A percentile compares a stretch with the other conserved stretches of the same genome.
Evolutionary conservation across 2,797 vertebrate genomes (phyloP).

Genomic region (Xenentodon cancila): DNA sequence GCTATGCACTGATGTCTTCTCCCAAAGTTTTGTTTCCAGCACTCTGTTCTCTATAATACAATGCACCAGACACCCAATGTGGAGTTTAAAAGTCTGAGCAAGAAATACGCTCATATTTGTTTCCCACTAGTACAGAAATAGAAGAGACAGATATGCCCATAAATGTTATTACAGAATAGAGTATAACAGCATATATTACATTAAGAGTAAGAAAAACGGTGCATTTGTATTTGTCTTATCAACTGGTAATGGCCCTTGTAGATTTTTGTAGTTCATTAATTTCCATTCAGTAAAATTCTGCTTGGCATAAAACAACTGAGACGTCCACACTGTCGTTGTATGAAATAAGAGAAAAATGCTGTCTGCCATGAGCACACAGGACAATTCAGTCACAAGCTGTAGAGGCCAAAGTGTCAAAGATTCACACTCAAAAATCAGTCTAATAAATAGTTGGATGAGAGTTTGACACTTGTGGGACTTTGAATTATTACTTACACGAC

Average conservation of each 20-base stretch:
- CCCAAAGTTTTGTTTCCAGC: conserved; percentile 2
- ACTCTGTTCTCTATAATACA: conserved; percentile 1
- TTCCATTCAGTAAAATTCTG: background rate
- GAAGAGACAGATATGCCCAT: too few relatives aligned
- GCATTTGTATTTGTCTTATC: too few relatives aligned
- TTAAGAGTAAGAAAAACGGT: too few relatives aligned
- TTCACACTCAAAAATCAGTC: too few relatives aligned
- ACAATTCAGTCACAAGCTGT: background rate
- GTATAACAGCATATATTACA: background rate
- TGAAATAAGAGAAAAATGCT: conserved; percentile 39
- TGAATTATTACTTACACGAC: too few relatives aligned
- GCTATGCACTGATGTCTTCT: conserved; percentile 25
- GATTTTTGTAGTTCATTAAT: conserved; percentile 47
- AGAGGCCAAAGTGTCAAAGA: too few relatives aligned
- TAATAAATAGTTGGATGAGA: too few relatives aligned
- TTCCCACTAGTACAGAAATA: too few relatives aligned
- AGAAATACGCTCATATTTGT: too few relatives aligned
- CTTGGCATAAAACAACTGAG: too few relatives aligned
- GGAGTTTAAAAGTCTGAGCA: background rate
- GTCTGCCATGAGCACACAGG: conserved; percentile 14
- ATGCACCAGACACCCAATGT: conserved; percentile 7
- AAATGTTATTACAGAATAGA: background rate
- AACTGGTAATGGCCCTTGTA: conserved; percentile 19
- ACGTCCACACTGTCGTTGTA: conserved; percentile 17
- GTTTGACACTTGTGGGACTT: too few relatives aligned